Conservation (phyloP, 1,140 invertebrate genomes). For the Eumeta japonica region DNA sequence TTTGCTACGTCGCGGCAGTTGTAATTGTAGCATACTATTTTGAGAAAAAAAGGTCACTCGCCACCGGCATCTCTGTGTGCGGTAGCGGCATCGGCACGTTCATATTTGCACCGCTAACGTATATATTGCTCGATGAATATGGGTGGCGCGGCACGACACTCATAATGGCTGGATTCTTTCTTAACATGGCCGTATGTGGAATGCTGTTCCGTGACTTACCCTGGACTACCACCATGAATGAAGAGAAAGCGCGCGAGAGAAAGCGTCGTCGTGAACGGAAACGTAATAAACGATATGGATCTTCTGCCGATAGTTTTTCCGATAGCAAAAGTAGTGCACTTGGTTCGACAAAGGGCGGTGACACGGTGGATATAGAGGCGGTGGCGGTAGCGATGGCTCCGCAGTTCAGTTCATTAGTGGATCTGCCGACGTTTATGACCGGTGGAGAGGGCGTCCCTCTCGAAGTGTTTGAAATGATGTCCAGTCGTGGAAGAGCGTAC, state of each 20-base stretch:
- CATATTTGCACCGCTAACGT: conserved; percentile 85
- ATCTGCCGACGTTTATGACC: conserved; percentile 78
- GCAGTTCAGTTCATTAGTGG: conserved; percentile 76
- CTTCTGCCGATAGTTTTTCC: conserved; percentile 67
- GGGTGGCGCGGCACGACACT: conserved; percentile 83
- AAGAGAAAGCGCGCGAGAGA: conserved; percentile 63
- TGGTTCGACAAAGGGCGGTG: conserved; percentile 46
- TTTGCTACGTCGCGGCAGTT: conserved; percentile 86
- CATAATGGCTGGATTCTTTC: conserved; percentile 78
- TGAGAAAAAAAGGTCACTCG: conserved; percentile 86
- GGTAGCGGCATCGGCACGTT: conserved; percentile 89
- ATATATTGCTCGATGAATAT: conserved; percentile 73
- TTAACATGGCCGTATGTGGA: conserved; percentile 87
- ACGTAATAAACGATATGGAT: conserved; percentile 60
- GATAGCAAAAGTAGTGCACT: conserved; percentile 67
- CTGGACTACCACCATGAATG: conserved; percentile 68
- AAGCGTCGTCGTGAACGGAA: conserved; percentile 62
- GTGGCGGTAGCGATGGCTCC: conserved; percentile 42
- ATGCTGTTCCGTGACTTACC: conserved; percentile 79
- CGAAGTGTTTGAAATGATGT: conserved; percentile 72
- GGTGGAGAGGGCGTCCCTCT: conserved; percentile 73
- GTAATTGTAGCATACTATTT: conserved; percentile 97
- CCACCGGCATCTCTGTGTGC: conserved; percentile 90
- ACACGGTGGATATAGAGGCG: conserved; percentile 40
- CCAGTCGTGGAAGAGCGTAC: conserved; percentile 68